Evolutionary conservation across 1,140 invertebrate species (phyloP), one percentile per base, ranked within the genome.

Genomic region (Pseudomyrmex gracilis): DNA sequence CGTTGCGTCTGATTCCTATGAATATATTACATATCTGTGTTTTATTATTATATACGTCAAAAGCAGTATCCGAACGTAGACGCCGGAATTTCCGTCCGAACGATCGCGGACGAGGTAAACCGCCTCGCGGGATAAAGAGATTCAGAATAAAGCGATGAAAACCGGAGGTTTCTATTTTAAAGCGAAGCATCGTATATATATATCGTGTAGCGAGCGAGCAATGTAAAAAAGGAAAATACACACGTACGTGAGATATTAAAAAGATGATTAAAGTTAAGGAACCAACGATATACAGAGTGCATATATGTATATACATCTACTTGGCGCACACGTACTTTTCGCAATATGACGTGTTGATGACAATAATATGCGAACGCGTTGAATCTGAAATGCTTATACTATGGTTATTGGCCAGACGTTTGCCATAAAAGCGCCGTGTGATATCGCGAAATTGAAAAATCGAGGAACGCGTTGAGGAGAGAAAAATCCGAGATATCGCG

Each of bases 31-130:
- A n/a, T n/a, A 57, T 55, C 15, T 73, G 45, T 73, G 87, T 86
- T 88, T 87, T 67, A 84, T 87, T 67, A 84, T 86, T 86, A 53
- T 53, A 58, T 15, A 60, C 80, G 87, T 89, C 87, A 89, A 89
- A 89, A 77, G 87, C 84, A 12, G 45, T n/a, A 74, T 60, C 57
- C 64, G 49, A 73, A 60, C 58, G 60, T 17, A 20, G 57, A 74
- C 68, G 17, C 68, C 61, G 83, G 83, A 85, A 86, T 86, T 74
- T 82, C 55, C 24, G 63, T 15, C 66, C 49, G 24, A 73, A 67
- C 17, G 77, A 58, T 34, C 24, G 4, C 43, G n/a, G n/a, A n/a
- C n/a, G 34, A 57, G 63, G 64, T 78, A 70, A 68, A 70, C 49
- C 9, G 49, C 76, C 51, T 70, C 55, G 43, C 12, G 12, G 53